Evolutionary conservation across 2,797 vertebrate species (phyloP).

Genomic region (Channa striata): DNA sequence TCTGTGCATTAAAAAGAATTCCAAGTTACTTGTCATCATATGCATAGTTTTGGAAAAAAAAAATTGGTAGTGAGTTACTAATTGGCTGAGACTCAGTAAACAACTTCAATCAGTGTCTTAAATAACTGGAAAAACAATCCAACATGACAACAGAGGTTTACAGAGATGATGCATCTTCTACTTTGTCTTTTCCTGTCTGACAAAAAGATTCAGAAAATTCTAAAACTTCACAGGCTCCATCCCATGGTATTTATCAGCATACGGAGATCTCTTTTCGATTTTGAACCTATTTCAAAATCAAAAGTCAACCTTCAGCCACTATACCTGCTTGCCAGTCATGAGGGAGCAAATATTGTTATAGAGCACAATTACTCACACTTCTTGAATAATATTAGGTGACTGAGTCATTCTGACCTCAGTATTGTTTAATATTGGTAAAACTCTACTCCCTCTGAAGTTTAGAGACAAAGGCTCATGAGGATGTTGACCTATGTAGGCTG

Average conservation of each 20-base stretch:
- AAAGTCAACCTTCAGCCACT: neutral
- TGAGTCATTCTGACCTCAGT: neutral
- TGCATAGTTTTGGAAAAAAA: too few relatives aligned
- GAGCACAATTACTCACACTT: neutral
- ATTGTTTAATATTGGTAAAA: neutral
- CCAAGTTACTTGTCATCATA: too few relatives aligned
- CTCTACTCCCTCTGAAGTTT: neutral
- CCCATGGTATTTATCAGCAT: neutral
- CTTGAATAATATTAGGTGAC: neutral
- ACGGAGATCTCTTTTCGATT: neutral
- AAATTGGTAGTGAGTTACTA: too few relatives aligned
- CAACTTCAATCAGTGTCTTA: too few relatives aligned
- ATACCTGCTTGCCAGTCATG: neutral
- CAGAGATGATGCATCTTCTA: too few relatives aligned
- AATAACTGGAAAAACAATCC: too few relatives aligned
- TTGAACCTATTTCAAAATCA: neutral
- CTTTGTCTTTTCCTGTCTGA: too few relatives aligned
- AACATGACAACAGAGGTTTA: too few relatives aligned
- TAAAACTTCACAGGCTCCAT: neutral
- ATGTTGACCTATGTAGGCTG: conserved; percentile 16
- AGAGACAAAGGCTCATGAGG: neutral
- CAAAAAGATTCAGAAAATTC: too few relatives aligned
- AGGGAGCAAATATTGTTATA: neutral
- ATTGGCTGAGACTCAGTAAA: too few relatives aligned
- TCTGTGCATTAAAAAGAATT: too few relatives aligned